These are phyloP conservation scores for Calypte anna DNA, from an alignment of 2,113 vertebrate species.

Conservation along the genomic window DNA sequence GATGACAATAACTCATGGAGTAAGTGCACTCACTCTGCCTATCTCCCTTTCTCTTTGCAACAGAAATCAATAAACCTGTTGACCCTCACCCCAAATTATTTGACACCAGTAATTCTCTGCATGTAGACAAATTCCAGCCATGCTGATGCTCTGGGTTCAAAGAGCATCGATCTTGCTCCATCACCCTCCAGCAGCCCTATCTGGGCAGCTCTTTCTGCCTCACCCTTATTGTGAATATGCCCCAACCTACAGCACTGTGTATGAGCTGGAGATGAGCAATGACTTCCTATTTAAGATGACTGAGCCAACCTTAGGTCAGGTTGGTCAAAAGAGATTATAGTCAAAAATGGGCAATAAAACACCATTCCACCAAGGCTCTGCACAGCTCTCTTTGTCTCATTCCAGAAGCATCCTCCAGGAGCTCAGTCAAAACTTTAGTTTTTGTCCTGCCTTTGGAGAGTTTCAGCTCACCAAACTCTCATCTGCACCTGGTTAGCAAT, in stretches of 20 bases:
- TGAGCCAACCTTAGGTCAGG: not conserved
- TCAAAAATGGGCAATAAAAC: not conserved
- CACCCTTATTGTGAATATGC: not conserved
- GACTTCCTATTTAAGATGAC: not conserved
- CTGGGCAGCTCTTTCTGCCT: not conserved
- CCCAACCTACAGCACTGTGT: not conserved
- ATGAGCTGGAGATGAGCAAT: not conserved
- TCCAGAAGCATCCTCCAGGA: not conserved
- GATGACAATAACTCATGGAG: not conserved
- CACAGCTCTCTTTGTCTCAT: not conserved
- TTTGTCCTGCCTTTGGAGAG: not conserved
- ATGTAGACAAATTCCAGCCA: not conserved
- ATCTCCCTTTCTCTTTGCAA: not conserved
- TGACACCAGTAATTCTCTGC: not conserved
- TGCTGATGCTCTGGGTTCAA: rapidly evolving
- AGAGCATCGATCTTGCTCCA: not conserved
- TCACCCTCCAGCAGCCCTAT: not conserved
- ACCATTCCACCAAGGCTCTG: not conserved
- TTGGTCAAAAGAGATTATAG: not conserved
- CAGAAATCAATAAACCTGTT: not conserved
- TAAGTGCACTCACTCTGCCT: not conserved
- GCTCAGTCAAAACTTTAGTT: not conserved
- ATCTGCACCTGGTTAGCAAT: not conserved
- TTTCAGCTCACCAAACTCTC: not conserved
- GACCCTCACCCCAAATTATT: not conserved